A percentile compares a stretch with the other conserved stretches of the same genome.
These are phyloP conservation scores for Parnassius orleans DNA, from an alignment of 2,888 invertebrate genomes.

Conservation along the genomic window DNA sequence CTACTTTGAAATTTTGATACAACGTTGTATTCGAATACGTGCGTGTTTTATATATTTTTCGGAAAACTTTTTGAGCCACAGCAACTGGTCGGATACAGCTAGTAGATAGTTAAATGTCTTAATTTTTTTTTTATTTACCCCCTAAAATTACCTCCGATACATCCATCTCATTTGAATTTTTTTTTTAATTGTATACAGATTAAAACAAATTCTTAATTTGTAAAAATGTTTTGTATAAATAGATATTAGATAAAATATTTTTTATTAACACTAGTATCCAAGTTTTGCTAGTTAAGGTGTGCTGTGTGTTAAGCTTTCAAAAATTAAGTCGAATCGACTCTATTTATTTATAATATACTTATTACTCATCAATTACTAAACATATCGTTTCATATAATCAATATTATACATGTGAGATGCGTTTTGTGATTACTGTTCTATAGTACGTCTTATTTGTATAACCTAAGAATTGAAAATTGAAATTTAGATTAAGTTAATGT, in stretches of 20 bases:
- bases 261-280: constrained; percentile 54
- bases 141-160: too few species aligned
- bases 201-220: too few species aligned
- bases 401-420: constrained; percentile 47
- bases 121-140: too few species aligned
- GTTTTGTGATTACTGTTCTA: constrained; percentile 63
- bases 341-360: constrained; percentile 40
- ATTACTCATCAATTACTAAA: constrained; percentile 71
- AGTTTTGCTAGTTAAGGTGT: constrained; percentile 72
- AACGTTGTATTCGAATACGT: too few species aligned
- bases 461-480: constrained; percentile 41
- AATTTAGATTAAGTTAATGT: constrained; percentile 48
- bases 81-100: too few species aligned
- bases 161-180: too few species aligned
- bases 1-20: too few species aligned
- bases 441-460: constrained; percentile 51
- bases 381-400: constrained; percentile 62
- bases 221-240: constrained; percentile 12
- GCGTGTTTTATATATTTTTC: too few species aligned
- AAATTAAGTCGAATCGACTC: constrained; percentile 29
- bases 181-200: too few species aligned
- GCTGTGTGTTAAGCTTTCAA: constrained; percentile 68
- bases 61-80: too few species aligned
- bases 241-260: constrained; percentile 16
- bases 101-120: too few species aligned